Evolutionary conservation across 2,113 vertebrate species (phyloP), one percentile per base, ranked within the genome.

Genomic region (Atlantisia rogersi): DNA sequence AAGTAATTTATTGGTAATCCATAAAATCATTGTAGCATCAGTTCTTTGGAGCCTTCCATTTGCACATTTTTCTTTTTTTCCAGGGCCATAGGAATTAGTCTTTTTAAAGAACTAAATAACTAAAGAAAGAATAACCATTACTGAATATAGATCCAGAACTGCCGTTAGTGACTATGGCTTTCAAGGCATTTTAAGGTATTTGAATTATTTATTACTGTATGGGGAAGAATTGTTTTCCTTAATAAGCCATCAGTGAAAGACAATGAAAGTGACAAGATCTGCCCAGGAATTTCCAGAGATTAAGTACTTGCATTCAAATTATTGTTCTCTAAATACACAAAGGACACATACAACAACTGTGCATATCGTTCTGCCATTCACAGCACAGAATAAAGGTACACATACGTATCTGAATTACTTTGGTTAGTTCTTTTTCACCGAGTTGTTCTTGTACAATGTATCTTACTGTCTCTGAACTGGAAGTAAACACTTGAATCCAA

Each of bases 71-170:
- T 17, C 69, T 67, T 32, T 28, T 73, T 67, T 35, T 24, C 42
- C 4, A 29, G 39, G 8, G 20, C 16, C 3, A 26, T 13, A 55
- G 1, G 15, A 70, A 42, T 48, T 76, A 31, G 1, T 5, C 2
- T 58, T 52, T 65, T 62, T 88, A 65, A 48, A 83, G 10, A 58
- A 79, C 5, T 35, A 63, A 25, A 39, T 46, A 79, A 40, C 18
- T 59, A 56, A 52, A 69, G 25, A 55, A 84, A 89, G 9, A 56
- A 35, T 56, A 80, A 62, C 5, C 3, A 4, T 53, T 68, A 29
- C 5, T 25, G 21, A 78, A 26, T 21, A 60, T 67, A 12, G 7
- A 75, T 63, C n/a, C 12, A 6, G 13, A 60, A 89, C 0, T 22
- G 18, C 15, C 55, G 9, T 29, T 86, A 69, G 8, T 26, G 24